Evolutionary conservation across 2,888 invertebrate genomes (phyloP).

Genomic region (Athalia cordata): DNA sequence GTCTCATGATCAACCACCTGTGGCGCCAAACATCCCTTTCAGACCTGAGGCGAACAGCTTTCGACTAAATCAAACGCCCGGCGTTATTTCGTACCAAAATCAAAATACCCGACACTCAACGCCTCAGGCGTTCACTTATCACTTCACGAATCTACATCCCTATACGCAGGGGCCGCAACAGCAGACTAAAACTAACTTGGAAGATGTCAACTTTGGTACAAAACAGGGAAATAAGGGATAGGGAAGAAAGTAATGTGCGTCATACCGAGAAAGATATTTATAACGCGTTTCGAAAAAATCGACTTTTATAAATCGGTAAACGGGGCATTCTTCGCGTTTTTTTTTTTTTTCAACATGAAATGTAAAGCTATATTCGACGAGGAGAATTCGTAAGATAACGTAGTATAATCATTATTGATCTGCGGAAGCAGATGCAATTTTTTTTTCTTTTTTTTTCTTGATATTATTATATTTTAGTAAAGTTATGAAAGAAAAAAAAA

Average conservation of each 20-base stretch:
- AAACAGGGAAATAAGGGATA: conserved; percentile 60
- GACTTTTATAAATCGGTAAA: too few relatives aligned
- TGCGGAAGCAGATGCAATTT: too few relatives aligned
- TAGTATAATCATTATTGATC: too few relatives aligned
- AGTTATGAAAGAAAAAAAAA: background rate
- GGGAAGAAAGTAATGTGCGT: background rate
- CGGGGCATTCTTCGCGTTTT: background rate
- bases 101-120: conserved; percentile 59
- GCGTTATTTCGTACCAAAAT: conserved; percentile 54
- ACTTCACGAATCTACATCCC: conserved; percentile 61
- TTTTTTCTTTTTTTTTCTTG: too few relatives aligned
- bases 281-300: too few relatives aligned
- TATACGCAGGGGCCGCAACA: conserved; percentile 50
- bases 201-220: conserved; percentile 60
- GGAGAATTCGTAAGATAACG: too few relatives aligned
- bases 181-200: conserved; percentile 57
- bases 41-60: conserved; percentile 54
- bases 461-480: conserved; percentile 6
- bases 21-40: conserved; percentile 27
- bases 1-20: conserved; percentile 18
- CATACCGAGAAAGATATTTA: too few relatives aligned
- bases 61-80: conserved; percentile 53
- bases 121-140: conserved; percentile 60
- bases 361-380: too few relatives aligned
- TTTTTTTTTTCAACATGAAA: too few relatives aligned